Evolutionary conservation across 2,888 invertebrate genomes (phyloP).

Genomic region (Netelia fuscicornis): DNA sequence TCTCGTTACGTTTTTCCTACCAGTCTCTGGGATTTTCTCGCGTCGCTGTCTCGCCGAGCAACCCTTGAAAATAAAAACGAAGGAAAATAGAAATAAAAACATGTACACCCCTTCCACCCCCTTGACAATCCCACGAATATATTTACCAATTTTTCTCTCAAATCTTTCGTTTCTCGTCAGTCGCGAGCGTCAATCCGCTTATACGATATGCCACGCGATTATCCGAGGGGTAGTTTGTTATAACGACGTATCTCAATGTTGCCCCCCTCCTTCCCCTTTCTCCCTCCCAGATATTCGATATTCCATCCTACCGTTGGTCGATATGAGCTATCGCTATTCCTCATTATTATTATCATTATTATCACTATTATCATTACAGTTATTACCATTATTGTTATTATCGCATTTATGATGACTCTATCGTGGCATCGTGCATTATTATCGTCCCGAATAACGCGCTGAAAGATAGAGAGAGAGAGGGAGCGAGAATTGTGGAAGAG

Average conservation of each 20-base stretch:
- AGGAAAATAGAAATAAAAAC: not conserved
- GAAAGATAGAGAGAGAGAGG: no score
- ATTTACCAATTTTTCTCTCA: not conserved
- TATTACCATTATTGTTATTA: conserved; percentile 43
- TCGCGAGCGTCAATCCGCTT: conserved; percentile 8
- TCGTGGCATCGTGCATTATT: conserved; percentile 32
- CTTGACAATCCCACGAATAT: not conserved
- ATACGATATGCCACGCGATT: conserved; percentile 15
- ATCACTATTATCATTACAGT: conserved; percentile 32
- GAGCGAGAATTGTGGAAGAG: not conserved
- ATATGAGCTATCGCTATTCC: conserved; percentile 7
- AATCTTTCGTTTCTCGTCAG: conserved; percentile 1
- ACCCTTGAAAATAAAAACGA: no score
- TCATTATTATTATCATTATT: conserved; percentile 42
- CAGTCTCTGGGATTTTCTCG: not conserved
- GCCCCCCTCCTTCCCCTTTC: not conserved
- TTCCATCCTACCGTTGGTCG: conserved; percentile 27
- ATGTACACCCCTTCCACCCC: not conserved
- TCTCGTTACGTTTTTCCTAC: not conserved
- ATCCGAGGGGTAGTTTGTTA: conserved; percentile 46
- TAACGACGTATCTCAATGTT: conserved; percentile 17
- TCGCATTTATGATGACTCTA: conserved; percentile 14
- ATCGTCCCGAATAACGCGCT: conserved; percentile 15
- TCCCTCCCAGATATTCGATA: conserved; percentile 35
- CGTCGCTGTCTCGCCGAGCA: not conserved